Base-by-base conservation (phyloP, 2,888 invertebrate genomes). In the Tachystola acroxantha region DNA sequence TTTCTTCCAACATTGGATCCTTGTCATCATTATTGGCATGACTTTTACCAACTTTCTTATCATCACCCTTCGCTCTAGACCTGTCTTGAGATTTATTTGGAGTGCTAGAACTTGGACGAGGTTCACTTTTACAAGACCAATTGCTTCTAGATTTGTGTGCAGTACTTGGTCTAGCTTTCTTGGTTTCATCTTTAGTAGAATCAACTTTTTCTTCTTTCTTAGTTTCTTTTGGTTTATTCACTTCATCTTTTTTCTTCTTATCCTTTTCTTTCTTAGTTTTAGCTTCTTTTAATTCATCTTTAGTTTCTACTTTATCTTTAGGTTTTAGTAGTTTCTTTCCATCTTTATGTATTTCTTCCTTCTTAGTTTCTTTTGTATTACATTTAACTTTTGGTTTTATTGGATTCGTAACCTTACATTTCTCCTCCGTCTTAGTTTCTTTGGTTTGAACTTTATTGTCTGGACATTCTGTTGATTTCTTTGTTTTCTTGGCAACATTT, bases 1-100 rank as follows among this genome's bases (percentile, higher is more conserved):
- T 37, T 7, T 14, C 27, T 31, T 40, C 51, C 34, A 39, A 10
- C 34, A 16, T 16, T 3, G 40, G 6, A 13, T 33, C 31, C 35
- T 28, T 36, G 7, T 22, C 11, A 26, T 32, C 34, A 3, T 25
- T 32, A 16, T 12, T 25, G 2, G 32, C 22, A 29, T 40, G 29
- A 7, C 32, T 13, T 7, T 37, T 37, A 9, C 10, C 20, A 11
- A 27, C 24, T 7, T 9, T 27, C 12, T 20, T 11, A 5, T 4
- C 25, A 25, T 27, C 19, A 10, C 2, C 12, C 16, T 32, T 36
- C 6, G 25, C 4, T 14, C 26, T 32, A 4, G 20, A 1, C 3
- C 1, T 12, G 3, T 33, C 26, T 10, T 4, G 24, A 24, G 28
- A 3, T 27, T 40, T 40, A 33, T 41, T 41, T 7, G 37, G 40